Evolutionary conservation across 2,888 invertebrate species (phyloP), one percentile per base, ranked within the genome.

Genomic region (Lagria hirta): DNA sequence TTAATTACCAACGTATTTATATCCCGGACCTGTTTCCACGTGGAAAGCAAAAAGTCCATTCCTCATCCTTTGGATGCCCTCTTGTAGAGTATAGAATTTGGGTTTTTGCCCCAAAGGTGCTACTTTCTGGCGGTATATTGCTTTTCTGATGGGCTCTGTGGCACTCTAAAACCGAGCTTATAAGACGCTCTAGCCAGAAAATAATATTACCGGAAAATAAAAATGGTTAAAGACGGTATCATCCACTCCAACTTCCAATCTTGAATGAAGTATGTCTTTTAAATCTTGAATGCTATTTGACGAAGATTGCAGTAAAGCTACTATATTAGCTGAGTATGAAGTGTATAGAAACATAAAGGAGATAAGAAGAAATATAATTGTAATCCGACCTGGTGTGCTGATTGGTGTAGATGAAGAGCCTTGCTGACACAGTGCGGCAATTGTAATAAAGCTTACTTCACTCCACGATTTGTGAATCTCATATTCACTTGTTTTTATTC

Each of bases 281-380:
- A 84, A 61, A 0, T 80, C 81, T 54, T 75, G 76, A 40, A 87
- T 83, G 51, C 80, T 79, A 1, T 78, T 77, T 0, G 86, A 83
- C 14, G 86, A 83, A 0, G 86, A 83, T 61, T 86, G 86, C 1
- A 87, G 72, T 1, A 87, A 67, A 1, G 85, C 84, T 0, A 87
- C 86, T 28, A 87, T 86, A 57, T 85, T 86, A 0, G 86, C 86
- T 0, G 86, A 80, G 59, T 86, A 87, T 1, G 86, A 84, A 0
- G 84, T 83, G 61, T 85, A 86, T 1, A 87, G 70, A 55, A 85
- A 86, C 73, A 86, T 79, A 2, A 83, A 68, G 0, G 83, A 74
- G 4, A 83, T 62, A 52, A 84, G 80, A 1, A 83, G 69, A 23
- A 83, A 72, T 37, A 86, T 69, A 54, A 83, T 76, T 1, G 83